These are phyloP conservation scores for Slavum lentiscoides DNA, from an alignment of 2,888 invertebrate genomes.

Conservation along the genomic window DNA sequence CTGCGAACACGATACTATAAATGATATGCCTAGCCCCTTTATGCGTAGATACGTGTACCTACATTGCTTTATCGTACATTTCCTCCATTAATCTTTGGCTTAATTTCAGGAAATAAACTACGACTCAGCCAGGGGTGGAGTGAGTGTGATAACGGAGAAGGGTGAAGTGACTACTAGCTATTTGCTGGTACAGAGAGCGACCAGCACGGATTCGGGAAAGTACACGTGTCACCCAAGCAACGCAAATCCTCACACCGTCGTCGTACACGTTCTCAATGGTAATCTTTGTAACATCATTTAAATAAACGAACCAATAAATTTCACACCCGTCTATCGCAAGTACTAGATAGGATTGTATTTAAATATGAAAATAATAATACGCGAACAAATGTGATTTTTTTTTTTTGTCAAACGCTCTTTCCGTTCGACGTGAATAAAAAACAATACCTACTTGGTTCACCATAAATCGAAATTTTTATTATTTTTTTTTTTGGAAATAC, in stretches of 20 bases:
- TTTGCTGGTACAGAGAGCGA: conserved; percentile 54
- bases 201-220: conserved; percentile 54
- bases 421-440: too few relatives aligned
- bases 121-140: conserved; percentile 54
- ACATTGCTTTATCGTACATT: not conserved
- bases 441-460: too few relatives aligned
- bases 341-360: not conserved
- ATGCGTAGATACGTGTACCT: too few relatives aligned
- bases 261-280: conserved; percentile 54
- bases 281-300: conserved; percentile 18
- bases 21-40: not conserved
- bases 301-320: not conserved
- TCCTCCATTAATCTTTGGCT: conserved; percentile 16
- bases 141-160: conserved; percentile 55
- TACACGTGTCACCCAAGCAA: conserved; percentile 54
- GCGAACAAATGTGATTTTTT: too few relatives aligned
- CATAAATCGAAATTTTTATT: too few relatives aligned
- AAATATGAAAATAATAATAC: too few relatives aligned
- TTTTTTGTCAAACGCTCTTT: too few relatives aligned
- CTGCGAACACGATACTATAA: not conserved
- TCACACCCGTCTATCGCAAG: not conserved
- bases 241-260: conserved; percentile 54
- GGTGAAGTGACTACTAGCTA: conserved; percentile 54
- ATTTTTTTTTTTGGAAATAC: too few relatives aligned
- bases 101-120: conserved; percentile 55